phyloP scores from a whole-genome alignment of 92 coral and sea anemone genomes.

The Muricea muricata region DNA sequence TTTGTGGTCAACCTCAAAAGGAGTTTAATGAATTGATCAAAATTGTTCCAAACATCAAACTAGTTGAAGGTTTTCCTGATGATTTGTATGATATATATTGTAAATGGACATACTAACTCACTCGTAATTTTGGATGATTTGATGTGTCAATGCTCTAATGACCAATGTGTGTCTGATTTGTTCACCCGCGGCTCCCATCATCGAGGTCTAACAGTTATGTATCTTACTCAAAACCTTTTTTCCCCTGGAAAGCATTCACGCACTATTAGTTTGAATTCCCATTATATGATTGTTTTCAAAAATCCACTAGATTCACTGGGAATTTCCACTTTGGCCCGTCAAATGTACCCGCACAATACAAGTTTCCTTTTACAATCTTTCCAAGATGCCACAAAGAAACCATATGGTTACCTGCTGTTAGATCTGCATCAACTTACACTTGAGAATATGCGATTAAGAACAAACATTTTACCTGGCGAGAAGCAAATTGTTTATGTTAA shows the following conservation, averaged over 20 bases:
- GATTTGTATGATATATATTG: constrained; percentile 24
- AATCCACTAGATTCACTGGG: background rate
- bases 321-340: background rate
- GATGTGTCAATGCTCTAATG: constrained; percentile 25
- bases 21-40: too few relatives aligned
- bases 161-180: background rate
- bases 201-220: background rate
- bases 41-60: constrained; percentile 29
- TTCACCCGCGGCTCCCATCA: too few relatives aligned
- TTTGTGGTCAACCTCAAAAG: too few relatives aligned
- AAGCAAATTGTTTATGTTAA: constrained; percentile 57
- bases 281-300: constrained; percentile 28
- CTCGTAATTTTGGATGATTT: background rate
- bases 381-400: constrained; percentile 19
- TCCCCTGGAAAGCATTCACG: background rate
- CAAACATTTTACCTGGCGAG: constrained; percentile 59
- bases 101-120: constrained; percentile 11
- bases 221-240: background rate
- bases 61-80: constrained; percentile 58
- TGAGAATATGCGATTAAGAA: constrained; percentile 33
- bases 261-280: constrained; percentile 36
- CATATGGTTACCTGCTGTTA: background rate
- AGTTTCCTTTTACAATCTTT: constrained; percentile 11
- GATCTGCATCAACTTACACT: constrained; percentile 33
- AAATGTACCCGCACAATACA: background rate